phyloP scores from a whole-genome alignment of 2,888 invertebrate species.

The Lepidochrysops patricia region DNA sequence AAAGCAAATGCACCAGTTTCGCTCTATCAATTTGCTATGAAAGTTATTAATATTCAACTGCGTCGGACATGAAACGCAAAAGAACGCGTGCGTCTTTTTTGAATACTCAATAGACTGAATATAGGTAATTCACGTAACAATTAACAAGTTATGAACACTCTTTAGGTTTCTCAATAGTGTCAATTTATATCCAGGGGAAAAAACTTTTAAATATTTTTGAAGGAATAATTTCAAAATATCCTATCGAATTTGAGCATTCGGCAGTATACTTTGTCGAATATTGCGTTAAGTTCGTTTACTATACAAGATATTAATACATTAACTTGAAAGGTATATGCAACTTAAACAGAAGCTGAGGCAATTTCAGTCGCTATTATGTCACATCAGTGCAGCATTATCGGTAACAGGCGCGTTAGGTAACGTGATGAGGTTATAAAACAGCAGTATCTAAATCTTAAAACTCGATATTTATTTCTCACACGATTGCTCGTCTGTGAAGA shows the following conservation, averaged over 20 bases:
- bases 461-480: not conserved
- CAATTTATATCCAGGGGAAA: no score
- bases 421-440: not conserved
- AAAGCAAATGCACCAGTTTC: constrained; percentile 14
- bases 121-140: not conserved
- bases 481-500: not conserved
- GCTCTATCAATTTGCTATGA: constrained; percentile 17
- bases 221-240: no score
- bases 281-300: not conserved
- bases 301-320: no score
- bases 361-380: not conserved
- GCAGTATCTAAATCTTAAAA: not conserved
- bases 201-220: no score
- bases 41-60: constrained; percentile 30
- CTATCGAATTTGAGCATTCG: no score
- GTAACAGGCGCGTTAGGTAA: not conserved
- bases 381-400: not conserved
- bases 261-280: no score
- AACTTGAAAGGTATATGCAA: no score
- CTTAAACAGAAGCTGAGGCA: not conserved
- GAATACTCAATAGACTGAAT: not conserved
- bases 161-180: not conserved
- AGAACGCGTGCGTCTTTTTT: not conserved
- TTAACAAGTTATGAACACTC: not conserved
- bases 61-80: constrained; percentile 36